These are phyloP conservation scores for Tretioscincus oriximinensis DNA, from an alignment of 2,113 vertebrate species.

Conservation along the genomic window DNA sequence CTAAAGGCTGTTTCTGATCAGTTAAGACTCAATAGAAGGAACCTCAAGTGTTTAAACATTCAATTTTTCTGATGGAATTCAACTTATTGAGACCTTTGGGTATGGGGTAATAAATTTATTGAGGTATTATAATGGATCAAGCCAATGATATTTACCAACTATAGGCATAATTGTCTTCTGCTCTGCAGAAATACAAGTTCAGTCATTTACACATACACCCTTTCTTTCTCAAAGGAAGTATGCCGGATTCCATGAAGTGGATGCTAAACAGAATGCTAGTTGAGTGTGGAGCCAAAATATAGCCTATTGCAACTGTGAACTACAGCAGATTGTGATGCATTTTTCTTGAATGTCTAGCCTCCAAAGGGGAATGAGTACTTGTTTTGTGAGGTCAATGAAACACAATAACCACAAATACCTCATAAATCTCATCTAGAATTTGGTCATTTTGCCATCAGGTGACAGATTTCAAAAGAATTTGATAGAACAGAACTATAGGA, in stretches of 20 bases:
- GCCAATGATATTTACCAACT: conserved; percentile 23
- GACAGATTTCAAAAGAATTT: conserved; percentile 12
- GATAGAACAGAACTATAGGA: too few relatives aligned
- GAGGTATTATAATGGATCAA: conserved; percentile 22
- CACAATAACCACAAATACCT: neutral
- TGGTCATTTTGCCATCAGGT: neutral
- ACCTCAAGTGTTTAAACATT: conserved; percentile 18
- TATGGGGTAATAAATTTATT: too few relatives aligned
- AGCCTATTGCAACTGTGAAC: conserved; percentile 36
- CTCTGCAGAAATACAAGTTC: conserved; percentile 17
- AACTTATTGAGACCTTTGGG: conserved; percentile 3
- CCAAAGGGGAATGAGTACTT: neutral
- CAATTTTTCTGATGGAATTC: conserved; percentile 24
- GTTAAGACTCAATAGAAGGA: neutral
- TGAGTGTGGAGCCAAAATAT: conserved; percentile 8
- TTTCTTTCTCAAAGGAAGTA: conserved; percentile 11
- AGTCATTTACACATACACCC: neutral
- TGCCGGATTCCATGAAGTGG: conserved; percentile 20
- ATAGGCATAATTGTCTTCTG: conserved; percentile 18
- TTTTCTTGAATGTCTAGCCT: neutral
- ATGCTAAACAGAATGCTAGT: conserved; percentile 28
- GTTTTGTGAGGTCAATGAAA: conserved; percentile 14
- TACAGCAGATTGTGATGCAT: conserved; percentile 14
- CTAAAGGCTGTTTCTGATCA: conserved; percentile 39
- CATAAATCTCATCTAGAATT: neutral